Evolutionary conservation across 2,888 invertebrate genomes (phyloP).

Genomic region (Caenorhabditis virilis): DNA sequence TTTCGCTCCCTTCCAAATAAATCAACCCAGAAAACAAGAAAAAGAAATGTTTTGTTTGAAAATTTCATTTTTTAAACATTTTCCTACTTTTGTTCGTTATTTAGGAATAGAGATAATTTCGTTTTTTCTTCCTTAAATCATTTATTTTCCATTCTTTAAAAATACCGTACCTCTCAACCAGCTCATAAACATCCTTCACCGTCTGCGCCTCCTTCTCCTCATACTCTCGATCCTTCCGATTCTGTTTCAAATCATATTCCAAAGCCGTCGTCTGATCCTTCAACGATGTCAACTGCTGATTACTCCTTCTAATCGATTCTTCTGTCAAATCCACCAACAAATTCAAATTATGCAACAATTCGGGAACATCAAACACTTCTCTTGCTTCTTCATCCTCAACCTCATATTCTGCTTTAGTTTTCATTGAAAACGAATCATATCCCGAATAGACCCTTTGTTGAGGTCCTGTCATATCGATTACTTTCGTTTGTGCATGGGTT

Average conservation of each 20-base stretch:
- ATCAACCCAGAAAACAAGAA: no score
- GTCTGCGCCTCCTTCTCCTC: slow-evolving; percentile 80
- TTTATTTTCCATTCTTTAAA: no score
- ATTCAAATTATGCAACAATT: slow-evolving; percentile 88
- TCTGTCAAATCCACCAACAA: slow-evolving; percentile 89
- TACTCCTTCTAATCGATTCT: slow-evolving; percentile 88
- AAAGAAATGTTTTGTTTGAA: no score
- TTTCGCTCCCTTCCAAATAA: no score
- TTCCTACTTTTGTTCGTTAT: no score
- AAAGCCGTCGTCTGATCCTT: slow-evolving; percentile 80
- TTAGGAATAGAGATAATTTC: no score
- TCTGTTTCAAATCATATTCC: slow-evolving; percentile 79
- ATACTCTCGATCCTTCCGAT: slow-evolving; percentile 76
- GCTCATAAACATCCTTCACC: slow-evolving; percentile 69
- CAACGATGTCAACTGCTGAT: slow-evolving; percentile 73
- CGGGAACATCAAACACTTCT: slow-evolving; percentile 77
- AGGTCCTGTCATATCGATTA: slow-evolving; percentile 98
- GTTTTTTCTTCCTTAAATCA: no score
- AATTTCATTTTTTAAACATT: no score
- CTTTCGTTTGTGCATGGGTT: slow-evolving; percentile 69
- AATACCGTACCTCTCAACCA: slow-evolving; percentile 26
- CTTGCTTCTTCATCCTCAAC: slow-evolving; percentile 72
- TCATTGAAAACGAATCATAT: slow-evolving; percentile 65
- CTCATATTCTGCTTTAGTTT: slow-evolving; percentile 48
- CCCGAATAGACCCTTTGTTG: slow-evolving; percentile 80